Percentiles rank a stretch among this genome's conserved stretches.
phyloP scores from a whole-genome alignment of 2,113 vertebrate species.

The Podilymbus podiceps region DNA sequence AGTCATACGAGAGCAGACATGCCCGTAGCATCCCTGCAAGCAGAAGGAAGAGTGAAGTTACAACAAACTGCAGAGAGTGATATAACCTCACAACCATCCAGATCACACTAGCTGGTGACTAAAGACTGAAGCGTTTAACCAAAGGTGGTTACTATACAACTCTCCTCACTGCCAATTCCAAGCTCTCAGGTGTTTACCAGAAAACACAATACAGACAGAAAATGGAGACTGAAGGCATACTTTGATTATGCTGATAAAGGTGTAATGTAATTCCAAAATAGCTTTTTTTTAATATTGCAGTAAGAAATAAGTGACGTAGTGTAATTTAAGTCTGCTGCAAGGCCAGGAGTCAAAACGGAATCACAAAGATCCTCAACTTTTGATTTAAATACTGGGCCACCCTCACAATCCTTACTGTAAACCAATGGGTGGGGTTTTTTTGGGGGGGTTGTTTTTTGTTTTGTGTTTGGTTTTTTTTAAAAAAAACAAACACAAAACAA shows the following conservation, averaged over 20 bases:
- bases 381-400: neutral
- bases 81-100: neutral
- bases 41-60: neutral
- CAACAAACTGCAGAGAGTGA: neutral
- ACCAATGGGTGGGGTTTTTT: neutral
- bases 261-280: neutral
- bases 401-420: neutral
- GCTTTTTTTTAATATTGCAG: neutral
- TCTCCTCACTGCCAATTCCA: neutral
- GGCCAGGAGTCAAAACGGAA: neutral
- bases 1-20: rapidly evolving
- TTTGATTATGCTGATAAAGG: neutral
- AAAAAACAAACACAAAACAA: too few relatives aligned
- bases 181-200: neutral
- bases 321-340: neutral
- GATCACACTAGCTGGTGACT: rapidly evolving
- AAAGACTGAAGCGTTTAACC: neutral
- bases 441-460: too few relatives aligned
- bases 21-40: neutral
- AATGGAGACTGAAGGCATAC: neutral
- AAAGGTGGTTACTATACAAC: neutral
- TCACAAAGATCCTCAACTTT: neutral
- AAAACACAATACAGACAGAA: neutral
- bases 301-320: neutral
- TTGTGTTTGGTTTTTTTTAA: too few relatives aligned